Conservation (phyloP, 2,888 invertebrate genomes). For the Rhorus exstirpatorius region DNA sequence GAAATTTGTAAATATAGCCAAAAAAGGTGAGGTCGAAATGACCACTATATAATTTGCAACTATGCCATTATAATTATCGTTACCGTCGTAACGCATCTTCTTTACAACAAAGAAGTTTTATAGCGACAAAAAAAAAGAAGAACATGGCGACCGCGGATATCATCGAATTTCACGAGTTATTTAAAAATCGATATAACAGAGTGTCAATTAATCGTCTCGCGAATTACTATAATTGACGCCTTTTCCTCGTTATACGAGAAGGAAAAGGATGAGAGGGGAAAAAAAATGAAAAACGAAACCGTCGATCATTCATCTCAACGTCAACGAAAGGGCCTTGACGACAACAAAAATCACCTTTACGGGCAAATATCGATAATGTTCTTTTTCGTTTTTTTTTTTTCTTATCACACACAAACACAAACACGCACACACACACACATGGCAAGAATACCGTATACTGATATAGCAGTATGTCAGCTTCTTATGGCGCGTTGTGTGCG, state of each 20-base stretch:
- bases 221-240: neutral
- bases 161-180: neutral
- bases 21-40: too few species aligned
- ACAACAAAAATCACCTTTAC: neutral
- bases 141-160: neutral
- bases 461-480: slow-evolving; percentile 38
- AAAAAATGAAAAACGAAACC: neutral
- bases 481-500: slow-evolving; percentile 65
- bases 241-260: neutral
- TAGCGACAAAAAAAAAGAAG: neutral
- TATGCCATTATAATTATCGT: too few species aligned
- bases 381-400: slow-evolving; percentile 2
- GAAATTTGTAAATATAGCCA: too few species aligned
- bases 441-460: neutral
- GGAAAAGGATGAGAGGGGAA: neutral
- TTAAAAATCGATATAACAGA: neutral
- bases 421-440: neutral
- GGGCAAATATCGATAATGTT: neutral
- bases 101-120: too few species aligned
- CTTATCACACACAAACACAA: neutral
- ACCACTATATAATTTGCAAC: too few species aligned
- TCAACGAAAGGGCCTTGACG: neutral
- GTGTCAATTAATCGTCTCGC: neutral
- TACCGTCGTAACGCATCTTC: too few species aligned
- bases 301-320: neutral